phyloP scores from a whole-genome alignment of 2,888 invertebrate genomes.

The Ecliptopera silaceata region DNA sequence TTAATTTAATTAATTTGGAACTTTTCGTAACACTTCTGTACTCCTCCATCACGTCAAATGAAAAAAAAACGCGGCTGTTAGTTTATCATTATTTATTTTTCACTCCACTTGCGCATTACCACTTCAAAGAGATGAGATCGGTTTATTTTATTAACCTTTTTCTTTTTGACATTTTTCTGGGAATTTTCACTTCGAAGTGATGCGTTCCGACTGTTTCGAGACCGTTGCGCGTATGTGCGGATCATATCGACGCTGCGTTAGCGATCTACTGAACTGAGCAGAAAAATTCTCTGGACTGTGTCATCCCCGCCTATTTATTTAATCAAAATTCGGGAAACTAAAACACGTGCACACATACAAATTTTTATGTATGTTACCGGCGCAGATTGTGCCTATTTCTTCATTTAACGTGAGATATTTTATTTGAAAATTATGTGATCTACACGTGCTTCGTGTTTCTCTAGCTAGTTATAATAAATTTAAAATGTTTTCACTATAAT shows the following conservation, averaged over 20 bases:
- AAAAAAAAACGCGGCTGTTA: not conserved
- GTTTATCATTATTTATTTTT: too few relatives aligned
- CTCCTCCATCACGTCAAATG: not conserved
- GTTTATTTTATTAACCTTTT: conserved; percentile 42
- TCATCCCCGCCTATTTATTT: conserved; percentile 48
- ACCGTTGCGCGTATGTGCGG: conserved; percentile 52
- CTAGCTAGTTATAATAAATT: conserved; percentile 1
- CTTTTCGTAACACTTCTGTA: not conserved
- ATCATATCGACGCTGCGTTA: conserved; percentile 50
- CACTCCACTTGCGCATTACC: not conserved
- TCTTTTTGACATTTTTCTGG: conserved; percentile 57
- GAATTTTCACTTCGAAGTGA: conserved; percentile 38
- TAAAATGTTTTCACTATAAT: conserved; percentile 18
- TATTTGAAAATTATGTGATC: conserved; percentile 20
- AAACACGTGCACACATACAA: conserved; percentile 31
- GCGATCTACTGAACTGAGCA: conserved; percentile 59
- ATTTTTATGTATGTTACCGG: conserved; percentile 35
- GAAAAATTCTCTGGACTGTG: conserved; percentile 44
- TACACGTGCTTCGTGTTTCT: conserved; percentile 24
- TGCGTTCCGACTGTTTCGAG: conserved; percentile 33
- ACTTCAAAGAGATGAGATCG: conserved; percentile 15
- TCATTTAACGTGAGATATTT: conserved; percentile 16
- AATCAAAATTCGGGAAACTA: conserved; percentile 44
- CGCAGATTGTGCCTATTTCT: conserved; percentile 31
- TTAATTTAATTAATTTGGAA: not conserved